Percentiles rank a stretch among this genome's conserved stretches.
Conservation (phyloP, 2,113 vertebrate species). For the Vidua macroura region DNA sequence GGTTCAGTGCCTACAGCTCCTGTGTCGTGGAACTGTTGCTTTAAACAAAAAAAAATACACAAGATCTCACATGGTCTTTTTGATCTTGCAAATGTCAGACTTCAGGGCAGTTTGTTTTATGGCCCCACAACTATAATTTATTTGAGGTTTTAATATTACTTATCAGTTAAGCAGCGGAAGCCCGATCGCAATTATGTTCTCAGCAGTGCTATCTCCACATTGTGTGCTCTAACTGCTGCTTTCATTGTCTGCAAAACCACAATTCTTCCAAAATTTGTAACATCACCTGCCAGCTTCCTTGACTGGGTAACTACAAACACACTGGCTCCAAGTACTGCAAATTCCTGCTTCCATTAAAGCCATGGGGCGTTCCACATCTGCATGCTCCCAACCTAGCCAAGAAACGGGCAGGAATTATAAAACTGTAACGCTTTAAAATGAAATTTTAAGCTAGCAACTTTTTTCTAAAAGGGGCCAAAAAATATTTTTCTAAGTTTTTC, state of each 20-base stretch:
- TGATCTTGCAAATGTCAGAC: background rate
- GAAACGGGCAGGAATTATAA: background rate
- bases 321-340: background rate
- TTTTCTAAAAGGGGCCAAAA: background rate
- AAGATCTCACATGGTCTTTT: background rate
- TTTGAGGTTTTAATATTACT: constrained; percentile 2
- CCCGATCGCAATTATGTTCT: background rate
- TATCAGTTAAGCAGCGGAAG: background rate
- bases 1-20: background rate
- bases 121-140: background rate
- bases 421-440: background rate
- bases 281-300: constrained; percentile 40
- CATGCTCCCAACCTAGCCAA: background rate
- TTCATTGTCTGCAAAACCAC: constrained; percentile 34
- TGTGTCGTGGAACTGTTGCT: background rate
- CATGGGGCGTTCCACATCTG: background rate
- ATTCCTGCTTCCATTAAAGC: background rate
- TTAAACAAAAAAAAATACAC: background rate
- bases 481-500: background rate
- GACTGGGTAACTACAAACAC: background rate
- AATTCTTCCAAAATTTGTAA: constrained; percentile 25
- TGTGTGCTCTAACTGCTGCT: background rate
- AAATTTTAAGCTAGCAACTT: background rate
- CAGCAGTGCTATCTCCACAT: background rate
- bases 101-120: background rate